phyloP scores from a whole-genome alignment of 2,888 invertebrate genomes.

The Trissolcus japonicus region DNA sequence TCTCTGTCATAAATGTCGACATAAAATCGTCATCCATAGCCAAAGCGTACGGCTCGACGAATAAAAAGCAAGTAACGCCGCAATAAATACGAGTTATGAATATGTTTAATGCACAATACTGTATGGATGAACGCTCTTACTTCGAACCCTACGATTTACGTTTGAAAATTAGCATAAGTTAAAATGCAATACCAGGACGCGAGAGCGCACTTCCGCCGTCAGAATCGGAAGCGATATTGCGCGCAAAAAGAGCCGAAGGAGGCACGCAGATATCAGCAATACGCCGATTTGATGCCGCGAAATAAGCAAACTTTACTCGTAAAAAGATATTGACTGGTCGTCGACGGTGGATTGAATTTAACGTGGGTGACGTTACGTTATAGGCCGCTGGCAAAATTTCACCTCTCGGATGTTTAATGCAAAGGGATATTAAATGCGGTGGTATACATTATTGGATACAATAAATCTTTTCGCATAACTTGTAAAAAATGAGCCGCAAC shows the following conservation, averaged over 20 bases:
- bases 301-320: slow-evolving; percentile 52
- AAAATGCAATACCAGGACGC: slow-evolving; percentile 67
- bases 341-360: slow-evolving; percentile 35
- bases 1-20: slow-evolving; percentile 69
- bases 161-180: slow-evolving; percentile 71
- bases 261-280: slow-evolving; percentile 21
- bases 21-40: slow-evolving; percentile 70
- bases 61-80: slow-evolving; percentile 67
- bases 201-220: slow-evolving; percentile 65
- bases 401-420: slow-evolving; percentile 9
- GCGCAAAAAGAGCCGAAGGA: slow-evolving; percentile 40
- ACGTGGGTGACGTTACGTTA: slow-evolving; percentile 1
- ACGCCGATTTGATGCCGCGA: slow-evolving; percentile 26
- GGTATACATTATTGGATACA: slow-evolving; percentile 25
- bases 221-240: slow-evolving; percentile 60
- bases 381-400: slow-evolving; percentile 15
- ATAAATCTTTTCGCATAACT: slow-evolving; percentile 43
- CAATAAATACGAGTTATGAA: slow-evolving; percentile 70
- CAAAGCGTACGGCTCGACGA: slow-evolving; percentile 62
- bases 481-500: slow-evolving; percentile 40
- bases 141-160: slow-evolving; percentile 47
- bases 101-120: slow-evolving; percentile 70
- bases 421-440: slow-evolving; percentile 19
- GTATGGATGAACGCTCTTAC: slow-evolving; percentile 53
- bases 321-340: slow-evolving; percentile 44